A percentile compares a stretch with the other conserved stretches of the same genome.
phyloP scores from a whole-genome alignment of 2,113 vertebrate genomes.

The Poeciliopsis occidentalis region DNA sequence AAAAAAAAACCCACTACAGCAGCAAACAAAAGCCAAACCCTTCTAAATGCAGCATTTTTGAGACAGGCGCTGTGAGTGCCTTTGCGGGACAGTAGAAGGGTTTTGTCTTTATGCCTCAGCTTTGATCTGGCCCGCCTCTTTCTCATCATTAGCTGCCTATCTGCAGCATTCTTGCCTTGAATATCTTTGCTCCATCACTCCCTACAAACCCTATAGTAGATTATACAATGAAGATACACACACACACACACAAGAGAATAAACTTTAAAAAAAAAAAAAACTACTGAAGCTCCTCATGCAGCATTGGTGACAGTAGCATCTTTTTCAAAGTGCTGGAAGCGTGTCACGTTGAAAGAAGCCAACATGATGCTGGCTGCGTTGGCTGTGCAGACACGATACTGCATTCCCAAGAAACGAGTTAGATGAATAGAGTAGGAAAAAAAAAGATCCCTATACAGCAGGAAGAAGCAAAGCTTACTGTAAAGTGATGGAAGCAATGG shows the following conservation, averaged over 20 bases:
- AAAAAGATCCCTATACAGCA: constrained; percentile 57
- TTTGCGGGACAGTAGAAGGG: constrained; percentile 47
- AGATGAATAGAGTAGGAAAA: constrained; percentile 57
- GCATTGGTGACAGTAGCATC: constrained; percentile 60
- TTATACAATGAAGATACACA: constrained; percentile 53
- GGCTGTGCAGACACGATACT: constrained; percentile 59
- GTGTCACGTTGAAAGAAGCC: constrained; percentile 59
- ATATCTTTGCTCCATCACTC: constrained; percentile 47
- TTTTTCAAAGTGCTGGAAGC: constrained; percentile 60
- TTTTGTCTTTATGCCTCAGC: constrained; percentile 74
- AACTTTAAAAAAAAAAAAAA: constrained; percentile 3
- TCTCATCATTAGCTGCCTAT: constrained; percentile 71
- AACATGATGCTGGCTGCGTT: constrained; percentile 65
- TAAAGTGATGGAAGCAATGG: constrained; percentile 47
- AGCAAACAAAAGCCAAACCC: constrained; percentile 49
- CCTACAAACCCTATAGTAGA: constrained; percentile 27
- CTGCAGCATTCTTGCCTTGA: constrained; percentile 39
- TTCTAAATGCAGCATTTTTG: constrained; percentile 51
- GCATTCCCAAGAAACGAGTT: constrained; percentile 63
- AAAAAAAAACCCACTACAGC: constrained; percentile 34
- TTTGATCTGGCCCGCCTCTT: constrained; percentile 67
- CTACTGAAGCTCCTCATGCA: constrained; percentile 52
- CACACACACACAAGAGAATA: neutral
- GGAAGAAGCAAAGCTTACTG: constrained; percentile 56
- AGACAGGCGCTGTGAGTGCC: constrained; percentile 38